Percentiles rank a stretch among this genome's conserved stretches.
These are phyloP conservation scores for Dipodomys stephensi DNA, from an alignment of 2,113 vertebrate species.

Conservation along the genomic window DNA sequence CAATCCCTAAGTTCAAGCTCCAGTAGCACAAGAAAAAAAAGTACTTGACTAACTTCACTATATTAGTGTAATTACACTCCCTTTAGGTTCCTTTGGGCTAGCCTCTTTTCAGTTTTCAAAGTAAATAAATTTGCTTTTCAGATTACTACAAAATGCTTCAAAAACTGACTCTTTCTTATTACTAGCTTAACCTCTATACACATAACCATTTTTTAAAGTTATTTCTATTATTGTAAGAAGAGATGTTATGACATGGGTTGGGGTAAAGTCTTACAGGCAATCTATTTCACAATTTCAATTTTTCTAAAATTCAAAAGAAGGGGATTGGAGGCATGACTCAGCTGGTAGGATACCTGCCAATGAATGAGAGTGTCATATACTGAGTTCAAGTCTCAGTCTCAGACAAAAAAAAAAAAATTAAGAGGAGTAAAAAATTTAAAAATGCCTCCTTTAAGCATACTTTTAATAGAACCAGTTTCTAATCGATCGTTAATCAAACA, in stretches of 20 bases:
- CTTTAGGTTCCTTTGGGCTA: background rate
- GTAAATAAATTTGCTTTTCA: conserved; percentile 2
- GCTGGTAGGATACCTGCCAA: too few species aligned
- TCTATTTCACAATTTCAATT: conserved; percentile 30
- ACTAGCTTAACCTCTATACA: background rate
- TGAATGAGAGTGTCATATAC: too few species aligned
- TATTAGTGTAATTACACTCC: conserved; percentile 19
- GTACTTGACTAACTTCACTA: background rate
- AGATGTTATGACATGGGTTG: background rate
- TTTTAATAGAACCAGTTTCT: conserved; percentile 14
- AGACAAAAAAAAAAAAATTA: too few species aligned
- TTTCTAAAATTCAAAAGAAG: conserved; percentile 35
- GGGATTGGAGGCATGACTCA: too few species aligned
- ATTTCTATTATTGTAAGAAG: conserved; percentile 24
- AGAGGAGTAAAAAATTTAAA: conserved; percentile 1
- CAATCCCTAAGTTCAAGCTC: too few species aligned
- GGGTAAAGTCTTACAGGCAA: background rate
- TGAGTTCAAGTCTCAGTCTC: too few species aligned
- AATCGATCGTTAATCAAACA: background rate
- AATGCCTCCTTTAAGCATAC: conserved; percentile 23
- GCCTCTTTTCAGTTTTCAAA: conserved; percentile 35
- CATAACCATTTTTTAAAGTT: background rate
- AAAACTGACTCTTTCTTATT: conserved; percentile 21
- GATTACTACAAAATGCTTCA: conserved; percentile 18
- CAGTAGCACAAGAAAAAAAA: too few species aligned